phyloP scores from a whole-genome alignment of 2,797 vertebrate species.

The Argyrosomus regius region DNA sequence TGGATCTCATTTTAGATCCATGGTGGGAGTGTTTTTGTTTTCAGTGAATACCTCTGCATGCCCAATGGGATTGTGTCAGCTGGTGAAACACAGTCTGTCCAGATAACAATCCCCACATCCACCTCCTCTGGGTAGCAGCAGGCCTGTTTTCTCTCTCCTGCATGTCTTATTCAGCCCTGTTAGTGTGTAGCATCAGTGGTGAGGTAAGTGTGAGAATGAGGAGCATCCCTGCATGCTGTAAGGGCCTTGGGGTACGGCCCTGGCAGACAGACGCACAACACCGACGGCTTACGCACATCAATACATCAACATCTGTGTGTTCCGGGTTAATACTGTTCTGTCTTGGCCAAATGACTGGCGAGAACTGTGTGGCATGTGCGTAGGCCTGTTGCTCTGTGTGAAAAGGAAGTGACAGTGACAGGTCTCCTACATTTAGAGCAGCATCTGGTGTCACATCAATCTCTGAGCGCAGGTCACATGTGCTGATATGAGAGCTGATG shows the following conservation, averaged over 20 bases:
- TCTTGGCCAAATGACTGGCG: background rate
- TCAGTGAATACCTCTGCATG: constrained; percentile 42
- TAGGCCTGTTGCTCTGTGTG: constrained; percentile 13
- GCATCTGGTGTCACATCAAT: constrained; percentile 11
- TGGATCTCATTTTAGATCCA: constrained; percentile 38
- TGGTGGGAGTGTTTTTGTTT: constrained; percentile 37
- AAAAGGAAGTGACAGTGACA: constrained; percentile 37
- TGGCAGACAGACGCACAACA: constrained; percentile 18
- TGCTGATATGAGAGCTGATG: background rate
- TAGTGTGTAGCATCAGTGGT: constrained; percentile 4
- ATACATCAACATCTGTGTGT: constrained; percentile 1
- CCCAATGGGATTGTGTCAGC: constrained; percentile 27
- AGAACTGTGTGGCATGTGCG: background rate
- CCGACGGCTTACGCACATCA: constrained; percentile 35
- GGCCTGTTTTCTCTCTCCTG: constrained; percentile 17
- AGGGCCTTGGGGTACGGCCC: background rate
- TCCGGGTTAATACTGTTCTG: background rate
- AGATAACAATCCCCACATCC: constrained; percentile 38
- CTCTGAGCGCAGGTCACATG: constrained; percentile 9
- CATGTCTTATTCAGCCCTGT: constrained; percentile 45
- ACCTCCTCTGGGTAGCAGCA: constrained; percentile 25
- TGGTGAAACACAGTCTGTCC: constrained; percentile 42
- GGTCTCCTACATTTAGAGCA: constrained; percentile 28
- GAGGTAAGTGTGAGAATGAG: background rate
- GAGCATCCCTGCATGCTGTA: constrained; percentile 9